Base-by-base conservation (phyloP, 2,888 invertebrate genomes). In the Gandaritis pyraliata region DNA sequence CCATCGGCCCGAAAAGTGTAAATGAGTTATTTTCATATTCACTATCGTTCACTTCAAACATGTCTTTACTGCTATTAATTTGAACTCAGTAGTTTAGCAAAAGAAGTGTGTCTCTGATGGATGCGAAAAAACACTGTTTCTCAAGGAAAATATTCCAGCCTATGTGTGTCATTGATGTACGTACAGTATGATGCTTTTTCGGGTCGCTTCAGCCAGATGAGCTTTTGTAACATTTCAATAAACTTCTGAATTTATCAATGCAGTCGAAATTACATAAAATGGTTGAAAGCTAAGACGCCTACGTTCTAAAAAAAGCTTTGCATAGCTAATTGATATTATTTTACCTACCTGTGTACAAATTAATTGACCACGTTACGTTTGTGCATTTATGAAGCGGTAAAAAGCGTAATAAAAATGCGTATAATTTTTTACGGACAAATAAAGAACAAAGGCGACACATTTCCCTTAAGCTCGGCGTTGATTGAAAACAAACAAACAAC, bases 1-100 rank as follows among this genome's bases (percentile, higher is more conserved):
- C 85, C 50, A 88, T 77, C 0, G 85, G 85, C 0, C 89, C 88
- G 53, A 85, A 87, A 41, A 87, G 83, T 3, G 85, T 76, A 47
- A 80, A 83, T 0, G 89, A 82, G 56, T 82, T 80, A 50, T 87
- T 87, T n/a, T 73, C 71, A 54, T 76, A 72, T 46, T 75, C 75
- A 50, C 73, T 78, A 30, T 74, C 72, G 49, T 80, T 75, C 33
- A 69, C 66, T 65, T 72, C 65, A 8, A 66, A 50, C 68, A 70
- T 74, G 39, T 43, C 43, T 15, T 41, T 43, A 52, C 38, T 15
- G 39, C 1, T 29, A 10, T 30, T 46, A 39, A 52, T 41, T 39
- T 58, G 11, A 15, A 43, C 12, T 15, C 46, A 47, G 38, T 46
- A 29, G 15, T 60, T 58, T 49, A 13, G 36, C 5, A 16, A 39